Base-by-base conservation (phyloP, 2,888 invertebrate genomes). In the Onchidella celtica region DNA sequence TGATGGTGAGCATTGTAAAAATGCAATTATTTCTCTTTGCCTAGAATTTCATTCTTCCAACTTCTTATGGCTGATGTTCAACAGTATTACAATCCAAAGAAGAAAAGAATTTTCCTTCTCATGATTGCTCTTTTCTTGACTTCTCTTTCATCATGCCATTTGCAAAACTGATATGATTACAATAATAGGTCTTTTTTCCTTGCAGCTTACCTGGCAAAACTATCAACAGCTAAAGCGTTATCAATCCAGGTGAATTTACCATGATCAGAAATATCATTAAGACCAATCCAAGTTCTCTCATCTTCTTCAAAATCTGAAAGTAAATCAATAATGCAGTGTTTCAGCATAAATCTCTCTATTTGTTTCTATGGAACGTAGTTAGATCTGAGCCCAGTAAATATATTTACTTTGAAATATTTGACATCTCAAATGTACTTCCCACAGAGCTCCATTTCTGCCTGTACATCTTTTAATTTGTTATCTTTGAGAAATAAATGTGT, bases 241-340 rank as follows among this genome's bases (percentile, higher is more conserved):
- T 68, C 68, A 68, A 68, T 68, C 88, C 88, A 88, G 40, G 63
- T 77, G 40, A 83, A 85, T 11, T 32, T 73, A 6, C 81, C 79
- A 38, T 83, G 79, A 0, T 40, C 69, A 40, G 34, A 72, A 2
- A 77, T 65, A 38, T 87, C 86, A 75, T 82, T 86, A 14, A 87
- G 79, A 4, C 87, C 87, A 47, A 87, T 83, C 88, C 88, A 87
- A 3, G 84, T 85, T 36, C 36, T 68, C 14, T n/a, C 36, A 24
- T 65, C 40, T 9, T 24, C 57, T 11, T 57, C 17, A 2, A 66
- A 55, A 55, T 78, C 79, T 61, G 24, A 68, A 69, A 21, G 63
- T 29, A 68, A 63, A 47, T n/a, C n/a, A n/a, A n/a, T n/a, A n/a
- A n/a, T n/a, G n/a, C n/a, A n/a, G n/a, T n/a, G n/a, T n/a, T n/a